phyloP scores from a whole-genome alignment of 2,797 vertebrate genomes.

The Distichodus sexfasciatus region DNA sequence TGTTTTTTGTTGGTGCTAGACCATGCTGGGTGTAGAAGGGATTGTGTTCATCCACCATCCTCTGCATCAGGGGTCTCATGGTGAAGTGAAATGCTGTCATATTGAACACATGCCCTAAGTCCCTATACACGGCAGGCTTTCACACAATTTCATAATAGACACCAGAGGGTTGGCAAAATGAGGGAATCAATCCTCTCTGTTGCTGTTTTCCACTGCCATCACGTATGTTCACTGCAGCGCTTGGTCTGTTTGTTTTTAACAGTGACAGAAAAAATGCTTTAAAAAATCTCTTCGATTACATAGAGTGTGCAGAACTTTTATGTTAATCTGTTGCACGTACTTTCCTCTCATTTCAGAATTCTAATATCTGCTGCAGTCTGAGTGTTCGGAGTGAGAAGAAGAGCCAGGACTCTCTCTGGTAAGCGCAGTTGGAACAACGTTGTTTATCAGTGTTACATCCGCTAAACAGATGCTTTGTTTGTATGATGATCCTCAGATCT shows the following conservation, averaged over 20 bases:
- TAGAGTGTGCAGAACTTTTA: background rate
- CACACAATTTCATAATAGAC: slow-evolving; percentile 20
- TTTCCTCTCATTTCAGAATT: slow-evolving; percentile 28
- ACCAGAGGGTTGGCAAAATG: background rate
- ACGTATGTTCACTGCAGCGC: background rate
- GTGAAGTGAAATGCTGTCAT: slow-evolving; percentile 20
- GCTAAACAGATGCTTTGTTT: background rate
- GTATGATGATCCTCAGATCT: too few species aligned
- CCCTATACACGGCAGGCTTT: slow-evolving; percentile 10
- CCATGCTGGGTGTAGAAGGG: slow-evolving; percentile 58
- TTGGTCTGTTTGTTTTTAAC: background rate
- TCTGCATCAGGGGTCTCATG: slow-evolving; percentile 47
- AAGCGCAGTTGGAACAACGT: slow-evolving; percentile 35
- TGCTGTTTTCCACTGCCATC: background rate
- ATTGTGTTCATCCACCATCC: slow-evolving; percentile 63
- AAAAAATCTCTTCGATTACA: background rate
- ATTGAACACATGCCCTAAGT: background rate
- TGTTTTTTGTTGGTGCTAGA: slow-evolving; percentile 56
- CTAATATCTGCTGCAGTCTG: slow-evolving; percentile 5
- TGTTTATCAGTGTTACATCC: slow-evolving; percentile 29
- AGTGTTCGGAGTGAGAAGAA: background rate
- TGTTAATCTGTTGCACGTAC: background rate
- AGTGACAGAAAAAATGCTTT: background rate
- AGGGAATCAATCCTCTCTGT: background rate
- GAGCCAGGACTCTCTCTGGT: slow-evolving; percentile 12